Evolutionary conservation across 2,797 vertebrate species (phyloP).

Genomic region (Dicrostonyx torquatus): DNA sequence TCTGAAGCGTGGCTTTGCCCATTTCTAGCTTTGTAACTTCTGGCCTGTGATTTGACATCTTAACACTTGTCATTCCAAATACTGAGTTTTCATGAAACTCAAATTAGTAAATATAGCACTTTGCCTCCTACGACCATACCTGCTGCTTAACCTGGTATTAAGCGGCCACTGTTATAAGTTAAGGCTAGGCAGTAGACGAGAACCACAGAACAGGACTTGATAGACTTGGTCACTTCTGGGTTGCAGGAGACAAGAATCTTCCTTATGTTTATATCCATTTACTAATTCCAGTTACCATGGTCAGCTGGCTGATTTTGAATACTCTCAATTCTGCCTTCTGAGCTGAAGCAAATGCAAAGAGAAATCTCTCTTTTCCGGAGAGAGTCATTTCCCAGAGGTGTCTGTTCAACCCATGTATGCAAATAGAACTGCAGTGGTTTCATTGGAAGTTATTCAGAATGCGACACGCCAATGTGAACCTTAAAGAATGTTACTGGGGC

Average conservation of each 20-base stretch:
- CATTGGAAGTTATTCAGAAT: background rate
- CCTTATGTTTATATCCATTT: background rate
- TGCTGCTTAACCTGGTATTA: background rate
- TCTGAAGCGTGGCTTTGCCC: background rate
- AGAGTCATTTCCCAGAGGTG: slow-evolving; percentile 26
- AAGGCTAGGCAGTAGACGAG: background rate
- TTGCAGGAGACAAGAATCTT: slow-evolving; percentile 16
- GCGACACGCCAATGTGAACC: slow-evolving; percentile 4
- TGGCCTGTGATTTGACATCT: background rate
- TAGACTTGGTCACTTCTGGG: background rate
- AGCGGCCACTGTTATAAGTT: background rate
- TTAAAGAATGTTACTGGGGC: slow-evolving; percentile 44
- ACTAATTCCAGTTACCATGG: slow-evolving; percentile 31
- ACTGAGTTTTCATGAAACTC: slow-evolving; percentile 3
- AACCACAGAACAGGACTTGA: background rate
- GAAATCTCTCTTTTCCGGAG: slow-evolving; percentile 55
- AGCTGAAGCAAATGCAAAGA: slow-evolving; percentile 63
- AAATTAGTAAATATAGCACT: background rate
- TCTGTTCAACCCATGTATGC: background rate
- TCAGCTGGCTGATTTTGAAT: slow-evolving; percentile 63
- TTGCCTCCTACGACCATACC: background rate
- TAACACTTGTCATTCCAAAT: background rate
- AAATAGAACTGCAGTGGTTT: slow-evolving; percentile 37
- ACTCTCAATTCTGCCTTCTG: slow-evolving; percentile 18
- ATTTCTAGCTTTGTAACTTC: background rate